Evolutionary conservation across 30 jellyfish, hydroid and myxozoan species (phyloP), one percentile per base, ranked within the genome.

Genomic region (Cassiopea xamachana): DNA sequence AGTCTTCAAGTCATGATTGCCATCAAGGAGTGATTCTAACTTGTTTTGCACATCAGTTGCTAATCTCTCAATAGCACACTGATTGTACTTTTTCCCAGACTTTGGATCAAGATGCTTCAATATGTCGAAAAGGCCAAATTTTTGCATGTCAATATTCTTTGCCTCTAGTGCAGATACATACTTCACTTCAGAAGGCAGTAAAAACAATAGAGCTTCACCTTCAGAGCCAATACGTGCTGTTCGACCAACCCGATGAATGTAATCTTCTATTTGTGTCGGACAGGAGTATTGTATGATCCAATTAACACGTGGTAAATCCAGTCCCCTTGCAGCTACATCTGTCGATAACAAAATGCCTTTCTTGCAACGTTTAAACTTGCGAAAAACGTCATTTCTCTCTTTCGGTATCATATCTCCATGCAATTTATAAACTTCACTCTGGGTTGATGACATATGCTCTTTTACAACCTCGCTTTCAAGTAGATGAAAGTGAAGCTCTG

Each of bases 241-340:
- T 62, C 99, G 90, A 46, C 99, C 99, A 74, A 93, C 97, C 18
- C 98, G 46, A 69, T 97, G 99, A 0, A 93, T 86, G 77, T 97
- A 97, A 46, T 97, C 99, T 51, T 92, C 96, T 1, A 92, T 84
- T 51, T 91, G 92, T 17, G 94, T 60, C 44, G 98, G 96, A 46
- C 97, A 88, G n/a, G 97, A 81, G 90, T 84, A 97, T 50, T 97
- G 99, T 1, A 97, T 58, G 49, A 97, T 93, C 98, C 99, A 97
- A 50, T 87, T 84, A 4, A 97, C 99, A 58, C 72, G 85, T 16
- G 94, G 94, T 7, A 97, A 89, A 89, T 97, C 99, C 47, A 97
- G 79, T 17, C 99, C 99, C 9, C 99, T 83, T 19, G 99, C 98
- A 14, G 98, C 99, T 16, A 97, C 99, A 90, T 97, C 98, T 14